These are phyloP conservation scores for Gerris buenoi DNA, from an alignment of 1,140 invertebrate species.

Conservation along the genomic window DNA sequence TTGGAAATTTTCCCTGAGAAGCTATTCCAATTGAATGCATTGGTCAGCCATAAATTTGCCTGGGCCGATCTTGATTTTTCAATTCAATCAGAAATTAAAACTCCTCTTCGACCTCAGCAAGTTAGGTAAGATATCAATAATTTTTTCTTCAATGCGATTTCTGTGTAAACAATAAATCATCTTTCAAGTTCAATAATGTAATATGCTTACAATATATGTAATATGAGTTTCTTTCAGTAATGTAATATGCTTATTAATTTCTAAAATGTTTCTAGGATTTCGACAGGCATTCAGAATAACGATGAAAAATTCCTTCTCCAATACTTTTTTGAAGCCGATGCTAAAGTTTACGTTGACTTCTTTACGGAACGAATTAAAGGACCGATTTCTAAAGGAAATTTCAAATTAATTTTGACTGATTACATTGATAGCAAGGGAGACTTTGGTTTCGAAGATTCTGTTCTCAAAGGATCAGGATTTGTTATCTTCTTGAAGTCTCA, in stretches of 20 bases:
- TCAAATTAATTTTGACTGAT: constrained; percentile 38
- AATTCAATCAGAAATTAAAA: constrained; percentile 34
- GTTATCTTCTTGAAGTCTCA: constrained; percentile 32
- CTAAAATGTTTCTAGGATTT: neutral
- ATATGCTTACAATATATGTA: too few species aligned
- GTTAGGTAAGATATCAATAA: constrained; percentile 41
- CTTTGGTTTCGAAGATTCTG: constrained; percentile 37
- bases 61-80: constrained; percentile 37
- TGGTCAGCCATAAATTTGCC: constrained; percentile 35
- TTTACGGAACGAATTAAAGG: constrained; percentile 5
- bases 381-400: constrained; percentile 34
- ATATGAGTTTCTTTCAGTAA: too few species aligned
- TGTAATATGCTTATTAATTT: neutral
- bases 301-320: neutral
- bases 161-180: too few species aligned
- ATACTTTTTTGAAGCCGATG: constrained; percentile 5
- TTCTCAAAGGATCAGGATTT: constrained; percentile 36
- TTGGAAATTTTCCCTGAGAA: constrained; percentile 41
- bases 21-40: constrained; percentile 43
- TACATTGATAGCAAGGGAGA: constrained; percentile 37
- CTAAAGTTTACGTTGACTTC: constrained; percentile 12
- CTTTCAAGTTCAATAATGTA: too few species aligned
- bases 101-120: constrained; percentile 34
- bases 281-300: neutral
- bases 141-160: too few species aligned